Base-by-base conservation (phyloP, 2,888 invertebrate species). In the Rutpela maculata region DNA sequence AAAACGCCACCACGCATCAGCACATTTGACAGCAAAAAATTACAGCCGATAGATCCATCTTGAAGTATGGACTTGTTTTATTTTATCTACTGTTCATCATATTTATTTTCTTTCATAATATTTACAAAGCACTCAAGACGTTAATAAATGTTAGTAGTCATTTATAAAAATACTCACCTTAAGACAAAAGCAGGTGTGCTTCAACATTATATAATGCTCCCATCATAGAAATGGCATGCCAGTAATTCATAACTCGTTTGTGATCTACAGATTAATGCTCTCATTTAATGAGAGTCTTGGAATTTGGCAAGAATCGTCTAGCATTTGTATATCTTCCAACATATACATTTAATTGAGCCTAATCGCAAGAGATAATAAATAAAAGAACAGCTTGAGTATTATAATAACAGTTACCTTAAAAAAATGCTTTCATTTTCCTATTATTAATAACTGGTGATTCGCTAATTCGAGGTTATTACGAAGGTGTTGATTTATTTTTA, bases 131-230 rank as follows among this genome's bases (percentile, higher is more conserved):
- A 50, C 50, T 50, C 50, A 50, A 50, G 50, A 50, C 5, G 50
- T n/a, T 50, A 50, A n/a, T 50, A 50, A 50, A 50, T n/a, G 50
- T 65, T 19, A 65, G 31, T 26, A 50, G 31, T 60, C 63, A 38
- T 73, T 73, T 75, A 78, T 78, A 75, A 75, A 78, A 78, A 78
- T 63, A 57, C 63, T 59, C 71, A 65, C 59, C 22, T 59, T 19
- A 59, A 59, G 59, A 59, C 59, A 22, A 59, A 57, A 19, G 22
- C 59, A 70, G 70, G 70, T 70, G 70, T 70, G 70, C 38, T 65
- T 67, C 15, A 22, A 15, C n/a, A 12, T 69, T 70, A 70, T 56
- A 43, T 70, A 70, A 70, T 38, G 11, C 22, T 19, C 57, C 69
- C 12, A 43, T 70, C 70, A 60, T 60, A 12, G 59, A 60, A 70